phyloP scores from a whole-genome alignment of 2,797 vertebrate genomes.

The Coregonus suidteri region DNA sequence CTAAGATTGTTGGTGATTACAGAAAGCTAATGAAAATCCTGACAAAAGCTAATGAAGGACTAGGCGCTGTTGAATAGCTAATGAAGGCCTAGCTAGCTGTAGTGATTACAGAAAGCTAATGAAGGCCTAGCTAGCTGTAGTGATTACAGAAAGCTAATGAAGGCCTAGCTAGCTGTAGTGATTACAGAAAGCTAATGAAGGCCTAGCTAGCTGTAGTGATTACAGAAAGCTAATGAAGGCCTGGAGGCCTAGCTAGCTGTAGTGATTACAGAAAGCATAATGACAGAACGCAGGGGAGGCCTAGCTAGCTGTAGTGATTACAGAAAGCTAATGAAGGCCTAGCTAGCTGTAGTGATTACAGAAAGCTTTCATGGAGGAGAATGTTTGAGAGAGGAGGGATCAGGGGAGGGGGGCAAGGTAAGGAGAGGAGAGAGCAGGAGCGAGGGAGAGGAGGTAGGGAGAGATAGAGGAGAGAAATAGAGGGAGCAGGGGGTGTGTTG shows the following conservation, averaged over 20 bases:
- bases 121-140: no score
- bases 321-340: no score
- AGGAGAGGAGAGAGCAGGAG: background rate
- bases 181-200: constrained; percentile 40
- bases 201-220: no score
- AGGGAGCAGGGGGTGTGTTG: background rate
- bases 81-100: constrained; percentile 22
- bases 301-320: constrained; percentile 4
- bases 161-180: no score
- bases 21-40: no score
- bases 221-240: constrained; percentile 38
- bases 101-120: constrained; percentile 40
- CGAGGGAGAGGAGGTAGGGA: constrained; percentile 29
- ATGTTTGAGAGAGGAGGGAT: constrained; percentile 12
- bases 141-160: constrained; percentile 40
- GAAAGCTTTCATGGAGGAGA: constrained; percentile 40
- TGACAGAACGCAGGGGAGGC: no score
- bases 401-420: constrained; percentile 17
- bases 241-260: no score
- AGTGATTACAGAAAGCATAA: no score
- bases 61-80: constrained; percentile 47
- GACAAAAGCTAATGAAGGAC: no score
- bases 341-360: constrained; percentile 23
- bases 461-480: constrained; percentile 21
- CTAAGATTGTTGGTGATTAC: constrained; percentile 10